Percentiles rank a stretch among this genome's conserved stretches.
Evolutionary conservation across 2,888 invertebrate species (phyloP).

Genomic region (Xylota segnis): DNA sequence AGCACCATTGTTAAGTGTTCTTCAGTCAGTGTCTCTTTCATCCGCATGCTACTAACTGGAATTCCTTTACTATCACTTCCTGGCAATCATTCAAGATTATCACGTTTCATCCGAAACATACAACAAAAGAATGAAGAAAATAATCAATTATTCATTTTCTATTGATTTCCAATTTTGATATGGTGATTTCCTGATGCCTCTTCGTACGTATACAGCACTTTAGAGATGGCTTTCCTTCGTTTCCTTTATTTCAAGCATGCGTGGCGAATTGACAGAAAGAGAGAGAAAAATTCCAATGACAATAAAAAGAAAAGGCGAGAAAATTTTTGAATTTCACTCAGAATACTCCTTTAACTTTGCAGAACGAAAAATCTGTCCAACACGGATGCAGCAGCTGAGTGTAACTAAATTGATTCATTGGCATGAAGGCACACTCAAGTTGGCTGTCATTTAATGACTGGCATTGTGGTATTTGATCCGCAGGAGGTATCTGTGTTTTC

Average conservation of each 20-base stretch:
- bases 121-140: constrained; percentile 5
- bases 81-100: constrained; percentile 67
- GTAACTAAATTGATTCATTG: constrained; percentile 33
- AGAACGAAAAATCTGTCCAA: constrained; percentile 21
- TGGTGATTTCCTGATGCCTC: constrained; percentile 41
- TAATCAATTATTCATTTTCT: constrained; percentile 65
- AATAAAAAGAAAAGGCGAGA: constrained; percentile 12
- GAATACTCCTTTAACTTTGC: no score
- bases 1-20: constrained; percentile 6
- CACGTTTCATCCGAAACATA: constrained; percentile 46
- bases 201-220: neutral
- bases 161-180: constrained; percentile 60
- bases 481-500: constrained; percentile 42
- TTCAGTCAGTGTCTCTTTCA: neutral
- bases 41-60: neutral
- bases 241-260: constrained; percentile 49
- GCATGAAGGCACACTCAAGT: neutral
- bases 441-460: constrained; percentile 15
- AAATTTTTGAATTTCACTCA: neutral
- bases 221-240: constrained; percentile 9
- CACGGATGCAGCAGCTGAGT: constrained; percentile 28
- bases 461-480: constrained; percentile 24
- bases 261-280: constrained; percentile 27
- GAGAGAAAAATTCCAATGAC: constrained; percentile 20
- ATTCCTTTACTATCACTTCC: constrained; percentile 58